Evolutionary conservation across 2,888 invertebrate genomes (phyloP), one percentile per base, ranked within the genome.

Genomic region (Trissolcus brochymenae): DNA sequence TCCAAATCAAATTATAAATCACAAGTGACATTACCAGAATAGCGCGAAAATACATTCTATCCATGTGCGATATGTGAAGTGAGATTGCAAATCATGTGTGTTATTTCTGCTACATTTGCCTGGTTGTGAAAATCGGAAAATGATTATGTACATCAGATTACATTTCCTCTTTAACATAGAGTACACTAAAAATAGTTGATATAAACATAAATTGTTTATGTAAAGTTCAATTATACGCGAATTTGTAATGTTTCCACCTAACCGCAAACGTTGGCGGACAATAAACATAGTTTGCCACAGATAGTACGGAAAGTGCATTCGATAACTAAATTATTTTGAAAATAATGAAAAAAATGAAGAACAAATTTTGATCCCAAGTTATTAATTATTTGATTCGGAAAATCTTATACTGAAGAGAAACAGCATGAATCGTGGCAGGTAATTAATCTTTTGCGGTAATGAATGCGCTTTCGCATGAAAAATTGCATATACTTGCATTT

Each of bases 61-160:
- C 9, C 50, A 51, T 25, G 50, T 17, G 60, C 51, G 56, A 55
- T 49, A 53, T 62, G 60, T 76, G 57, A 66, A 76, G 66, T 66
- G 76, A 70, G 70, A 70, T 76, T 76, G 76, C 76, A 76, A 76
- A 76, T 76, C 76, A 71, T 76, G 66, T 76, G 60, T 66, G 71
- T 76, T 70, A 71, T 70, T 76, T 71, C 76, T 76, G 70, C 70
- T 76, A 76, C 76, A 76, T 76, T 76, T 66, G 43, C 61, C 56
- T 66, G 57, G 55, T 70, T 65, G 76, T 60, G 76, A 60, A 60
- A 76, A 76, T 76, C 70, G 70, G 70, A 76, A 76, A 76, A 76
- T 70, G 76, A 70, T 70, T 76, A 70, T 70, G 60, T 66, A 55
- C 70, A 65, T 70, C 46, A 46, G 21, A 70, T 65, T 66, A 60